These are phyloP conservation scores for Oreotragus oreotragus DNA, from an alignment of 2,113 vertebrate species.

Conservation along the genomic window DNA sequence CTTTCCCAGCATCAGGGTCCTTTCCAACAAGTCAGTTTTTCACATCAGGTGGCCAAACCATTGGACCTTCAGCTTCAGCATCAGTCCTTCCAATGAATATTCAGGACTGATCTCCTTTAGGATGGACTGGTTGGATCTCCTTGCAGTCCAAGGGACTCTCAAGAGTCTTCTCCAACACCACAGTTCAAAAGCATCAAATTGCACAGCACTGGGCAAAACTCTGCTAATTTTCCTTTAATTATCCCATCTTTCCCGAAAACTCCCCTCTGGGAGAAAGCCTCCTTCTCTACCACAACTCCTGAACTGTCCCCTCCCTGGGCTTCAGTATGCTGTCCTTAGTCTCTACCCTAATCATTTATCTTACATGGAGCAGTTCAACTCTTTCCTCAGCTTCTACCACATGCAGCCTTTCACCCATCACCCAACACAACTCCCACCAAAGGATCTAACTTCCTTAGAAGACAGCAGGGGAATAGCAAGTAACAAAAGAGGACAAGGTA, in stretches of 20 bases:
- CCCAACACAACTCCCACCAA: not conserved
- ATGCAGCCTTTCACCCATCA: not conserved
- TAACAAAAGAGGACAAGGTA: not conserved
- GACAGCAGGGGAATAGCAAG: not conserved
- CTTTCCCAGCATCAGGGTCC: not conserved
- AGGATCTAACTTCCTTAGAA: not conserved
- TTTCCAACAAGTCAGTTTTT: not conserved
- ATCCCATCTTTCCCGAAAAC: not conserved
- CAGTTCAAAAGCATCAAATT: not conserved
- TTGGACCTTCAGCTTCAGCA: not conserved
- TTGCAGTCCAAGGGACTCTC: not conserved
- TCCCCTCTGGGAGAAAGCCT: not conserved
- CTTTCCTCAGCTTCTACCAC: not conserved
- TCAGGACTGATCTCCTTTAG: not conserved
- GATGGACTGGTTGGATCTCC: not conserved
- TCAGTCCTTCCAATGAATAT: not conserved
- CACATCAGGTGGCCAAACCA: not conserved
- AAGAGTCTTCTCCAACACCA: not conserved
- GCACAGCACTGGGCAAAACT: not conserved
- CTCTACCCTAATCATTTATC: not conserved
- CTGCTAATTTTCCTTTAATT: not conserved
- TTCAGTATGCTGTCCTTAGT: not conserved
- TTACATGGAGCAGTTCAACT: not conserved
- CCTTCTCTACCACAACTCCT: not conserved
- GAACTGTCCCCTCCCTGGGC: not conserved